phyloP scores from a whole-genome alignment of 2,888 invertebrate genomes.

The Heliconius sara region DNA sequence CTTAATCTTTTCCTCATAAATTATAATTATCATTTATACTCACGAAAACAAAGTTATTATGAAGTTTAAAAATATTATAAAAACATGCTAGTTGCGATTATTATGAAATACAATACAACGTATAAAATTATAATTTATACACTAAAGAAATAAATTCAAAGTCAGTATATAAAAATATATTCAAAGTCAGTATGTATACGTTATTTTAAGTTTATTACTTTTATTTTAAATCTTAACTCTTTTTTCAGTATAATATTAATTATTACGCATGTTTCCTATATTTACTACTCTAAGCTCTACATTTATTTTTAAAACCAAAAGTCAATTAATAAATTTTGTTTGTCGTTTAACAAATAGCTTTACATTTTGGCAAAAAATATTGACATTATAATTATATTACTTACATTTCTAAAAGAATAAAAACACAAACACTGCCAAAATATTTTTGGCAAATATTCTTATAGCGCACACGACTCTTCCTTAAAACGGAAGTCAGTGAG shows the following conservation, averaged over 20 bases:
- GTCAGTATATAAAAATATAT: too few species aligned
- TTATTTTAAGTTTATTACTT: too few species aligned
- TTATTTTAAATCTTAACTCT: too few species aligned
- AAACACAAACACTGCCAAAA: conserved; percentile 18
- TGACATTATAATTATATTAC: neutral
- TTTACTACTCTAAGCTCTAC: neutral
- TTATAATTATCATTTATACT: neutral
- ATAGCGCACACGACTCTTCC: conserved; percentile 14
- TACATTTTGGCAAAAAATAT: neutral
- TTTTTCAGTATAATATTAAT: neutral
- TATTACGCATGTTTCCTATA: neutral
- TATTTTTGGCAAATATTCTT: conserved; percentile 12
- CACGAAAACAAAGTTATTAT: neutral
- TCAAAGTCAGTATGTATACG: too few species aligned
- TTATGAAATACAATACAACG: too few species aligned
- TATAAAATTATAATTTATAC: too few species aligned
- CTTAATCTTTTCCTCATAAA: neutral
- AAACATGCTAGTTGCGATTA: too few species aligned
- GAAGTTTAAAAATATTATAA: neutral
- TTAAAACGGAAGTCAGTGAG: conserved; percentile 34
- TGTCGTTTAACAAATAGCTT: neutral
- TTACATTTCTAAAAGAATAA: conserved; percentile 28
- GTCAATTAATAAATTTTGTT: neutral
- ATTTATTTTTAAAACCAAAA: conserved; percentile 1
- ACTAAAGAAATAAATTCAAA: too few species aligned